Percentiles rank a stretch among this genome's conserved stretches.
Evolutionary conservation across 92 coral and sea anemone genomes (phyloP).

Genomic region (Meandrina meandrites): DNA sequence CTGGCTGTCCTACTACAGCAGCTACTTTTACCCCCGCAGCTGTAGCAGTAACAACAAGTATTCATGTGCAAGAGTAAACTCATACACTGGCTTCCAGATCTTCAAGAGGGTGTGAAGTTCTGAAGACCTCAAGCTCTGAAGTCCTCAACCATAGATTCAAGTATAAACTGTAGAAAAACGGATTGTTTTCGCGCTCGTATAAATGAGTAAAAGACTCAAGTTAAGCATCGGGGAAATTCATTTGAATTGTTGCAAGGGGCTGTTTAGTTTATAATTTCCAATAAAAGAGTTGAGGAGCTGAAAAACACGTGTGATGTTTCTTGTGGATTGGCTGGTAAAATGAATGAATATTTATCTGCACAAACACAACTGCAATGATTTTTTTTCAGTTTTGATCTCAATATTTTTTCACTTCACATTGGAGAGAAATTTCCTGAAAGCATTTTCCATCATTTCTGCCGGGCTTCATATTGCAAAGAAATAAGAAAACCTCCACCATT

Average conservation of each 20-base stretch:
- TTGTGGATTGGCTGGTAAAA: no score
- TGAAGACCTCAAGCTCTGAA: not conserved
- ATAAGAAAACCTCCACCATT: no score
- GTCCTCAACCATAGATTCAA: constrained; percentile 11
- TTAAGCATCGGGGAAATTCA: not conserved
- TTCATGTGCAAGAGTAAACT: constrained; percentile 46
- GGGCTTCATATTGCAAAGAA: no score
- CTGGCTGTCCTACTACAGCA: constrained; percentile 62
- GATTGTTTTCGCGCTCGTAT: not conserved
- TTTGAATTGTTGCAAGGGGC: not conserved
- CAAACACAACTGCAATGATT: no score
- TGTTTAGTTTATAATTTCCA: not conserved
- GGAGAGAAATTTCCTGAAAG: no score
- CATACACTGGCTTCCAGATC: constrained; percentile 57
- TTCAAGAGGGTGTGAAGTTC: constrained; percentile 48
- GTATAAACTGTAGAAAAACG: not conserved
- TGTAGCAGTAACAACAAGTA: constrained; percentile 41
- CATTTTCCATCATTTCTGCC: no score
- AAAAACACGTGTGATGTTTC: not conserved
- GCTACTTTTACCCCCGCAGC: constrained; percentile 45
- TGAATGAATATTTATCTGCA: no score
- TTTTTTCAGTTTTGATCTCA: no score
- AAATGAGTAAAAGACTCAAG: not conserved
- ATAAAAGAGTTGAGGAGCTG: constrained; percentile 11
- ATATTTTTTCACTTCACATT: no score